Percentiles rank a stretch among this genome's conserved stretches.
These are phyloP conservation scores for Hemibagrus wyckioides DNA, from an alignment of 2,113 vertebrate species.

Conservation along the genomic window DNA sequence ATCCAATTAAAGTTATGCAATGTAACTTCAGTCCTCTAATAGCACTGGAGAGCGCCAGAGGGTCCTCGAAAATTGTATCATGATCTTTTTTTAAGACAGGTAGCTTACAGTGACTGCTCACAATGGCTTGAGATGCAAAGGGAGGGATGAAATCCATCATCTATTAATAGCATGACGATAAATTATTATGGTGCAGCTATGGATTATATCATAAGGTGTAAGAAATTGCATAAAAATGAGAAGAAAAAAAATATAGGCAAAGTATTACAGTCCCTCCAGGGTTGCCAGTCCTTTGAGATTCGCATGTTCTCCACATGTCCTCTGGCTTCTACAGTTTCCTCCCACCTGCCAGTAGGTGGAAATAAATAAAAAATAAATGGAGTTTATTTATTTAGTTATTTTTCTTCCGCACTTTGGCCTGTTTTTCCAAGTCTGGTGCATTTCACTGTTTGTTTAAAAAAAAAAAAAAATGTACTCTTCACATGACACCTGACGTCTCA, in stretches of 20 bases:
- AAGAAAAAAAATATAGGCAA: not conserved
- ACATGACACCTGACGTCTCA: no score
- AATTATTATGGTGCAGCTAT: not conserved
- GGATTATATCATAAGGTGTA: not conserved
- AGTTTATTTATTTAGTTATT: not conserved
- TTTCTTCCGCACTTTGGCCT: not conserved
- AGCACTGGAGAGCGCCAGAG: not conserved
- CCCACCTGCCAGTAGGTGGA: not conserved
- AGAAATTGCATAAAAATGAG: not conserved
- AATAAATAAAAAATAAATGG: not conserved
- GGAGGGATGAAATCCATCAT: not conserved
- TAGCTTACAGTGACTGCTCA: not conserved
- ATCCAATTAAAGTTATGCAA: not conserved
- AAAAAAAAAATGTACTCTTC: not conserved
- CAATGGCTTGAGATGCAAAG: not conserved
- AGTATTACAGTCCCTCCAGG: not conserved
- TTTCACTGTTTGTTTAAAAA: not conserved
- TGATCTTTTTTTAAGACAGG: not conserved
- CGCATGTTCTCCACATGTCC: not conserved
- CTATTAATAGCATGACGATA: not conserved
- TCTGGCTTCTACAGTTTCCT: not conserved
- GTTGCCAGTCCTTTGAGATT: not conserved
- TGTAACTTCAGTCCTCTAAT: not conserved
- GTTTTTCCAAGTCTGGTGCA: not conserved
- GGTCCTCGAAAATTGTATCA: not conserved